phyloP scores from a whole-genome alignment of 2,797 vertebrate species.

The Cynodonichthys magdalenae region DNA sequence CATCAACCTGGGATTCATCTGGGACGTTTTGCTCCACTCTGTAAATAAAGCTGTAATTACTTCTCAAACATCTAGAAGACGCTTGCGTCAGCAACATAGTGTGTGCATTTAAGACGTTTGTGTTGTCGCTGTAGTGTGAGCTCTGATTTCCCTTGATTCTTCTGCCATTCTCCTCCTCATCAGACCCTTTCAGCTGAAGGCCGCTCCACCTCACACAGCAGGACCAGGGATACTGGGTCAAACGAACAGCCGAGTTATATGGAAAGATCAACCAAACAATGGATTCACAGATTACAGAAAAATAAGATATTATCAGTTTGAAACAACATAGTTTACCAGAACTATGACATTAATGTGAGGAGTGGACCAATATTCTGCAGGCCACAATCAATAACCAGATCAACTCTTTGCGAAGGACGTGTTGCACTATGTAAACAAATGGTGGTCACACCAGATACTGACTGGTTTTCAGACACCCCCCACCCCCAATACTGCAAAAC shows the following conservation, averaged over 20 bases:
- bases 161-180: slow-evolving; percentile 8
- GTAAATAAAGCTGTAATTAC: slow-evolving; percentile 9
- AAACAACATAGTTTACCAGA: no score
- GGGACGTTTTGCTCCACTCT: background rate
- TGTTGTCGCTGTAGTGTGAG: background rate
- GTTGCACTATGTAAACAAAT: no score
- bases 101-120: background rate
- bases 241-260: slow-evolving; percentile 6
- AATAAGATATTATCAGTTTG: no score
- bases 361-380: no score
- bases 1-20: background rate
- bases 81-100: background rate
- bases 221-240: slow-evolving; percentile 5
- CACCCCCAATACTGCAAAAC: no score
- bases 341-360: no score
- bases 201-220: slow-evolving; percentile 7
- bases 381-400: no score
- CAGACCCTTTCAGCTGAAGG: slow-evolving; percentile 13
- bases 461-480: no score
- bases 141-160: slow-evolving; percentile 9
- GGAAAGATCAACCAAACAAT: slow-evolving; percentile 21
- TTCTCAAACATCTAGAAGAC: background rate
- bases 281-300: slow-evolving; percentile 8
- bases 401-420: no score
- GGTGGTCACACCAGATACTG: no score